These are phyloP conservation scores for Virgularia gustaviana DNA, from an alignment of 92 coral and sea anemone genomes.

Conservation along the genomic window DNA sequence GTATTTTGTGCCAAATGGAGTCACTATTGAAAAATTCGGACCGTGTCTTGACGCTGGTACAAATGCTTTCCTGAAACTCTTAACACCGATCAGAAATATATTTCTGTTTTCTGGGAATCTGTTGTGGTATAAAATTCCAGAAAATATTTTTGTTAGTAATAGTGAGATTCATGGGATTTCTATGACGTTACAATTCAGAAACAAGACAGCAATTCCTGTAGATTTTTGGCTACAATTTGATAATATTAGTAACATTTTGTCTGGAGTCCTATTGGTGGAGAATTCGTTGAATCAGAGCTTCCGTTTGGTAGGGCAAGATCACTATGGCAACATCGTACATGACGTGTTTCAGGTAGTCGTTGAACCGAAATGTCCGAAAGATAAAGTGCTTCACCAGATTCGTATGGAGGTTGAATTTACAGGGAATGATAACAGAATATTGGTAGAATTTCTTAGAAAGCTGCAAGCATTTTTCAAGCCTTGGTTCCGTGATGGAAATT, in stretches of 20 bases:
- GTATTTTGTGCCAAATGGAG: conserved; percentile 48
- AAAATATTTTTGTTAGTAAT: conserved; percentile 31
- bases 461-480: conserved; percentile 13
- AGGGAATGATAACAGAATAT: background rate
- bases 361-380: background rate
- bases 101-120: conserved; percentile 50
- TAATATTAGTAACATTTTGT: background rate
- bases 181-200: conserved; percentile 9
- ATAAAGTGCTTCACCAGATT: background rate
- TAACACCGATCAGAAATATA: conserved; percentile 26
- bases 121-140: conserved; percentile 30
- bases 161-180: conserved; percentile 31
- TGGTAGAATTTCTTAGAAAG: background rate
- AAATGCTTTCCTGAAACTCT: conserved; percentile 42
- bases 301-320: conserved; percentile 20
- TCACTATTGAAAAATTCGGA: conserved; percentile 47
- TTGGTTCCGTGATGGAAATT: conserved; percentile 14
- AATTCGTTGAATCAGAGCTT: background rate
- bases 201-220: conserved; percentile 3
- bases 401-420: background rate
- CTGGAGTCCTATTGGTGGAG: conserved; percentile 18
- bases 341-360: conserved; percentile 14
- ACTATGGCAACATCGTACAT: conserved; percentile 10
- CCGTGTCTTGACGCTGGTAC: conserved; percentile 48
- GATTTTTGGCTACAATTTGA: conserved; percentile 24